phyloP scores from a whole-genome alignment of 2,113 vertebrate species.

The Rhinoderma darwinii region DNA sequence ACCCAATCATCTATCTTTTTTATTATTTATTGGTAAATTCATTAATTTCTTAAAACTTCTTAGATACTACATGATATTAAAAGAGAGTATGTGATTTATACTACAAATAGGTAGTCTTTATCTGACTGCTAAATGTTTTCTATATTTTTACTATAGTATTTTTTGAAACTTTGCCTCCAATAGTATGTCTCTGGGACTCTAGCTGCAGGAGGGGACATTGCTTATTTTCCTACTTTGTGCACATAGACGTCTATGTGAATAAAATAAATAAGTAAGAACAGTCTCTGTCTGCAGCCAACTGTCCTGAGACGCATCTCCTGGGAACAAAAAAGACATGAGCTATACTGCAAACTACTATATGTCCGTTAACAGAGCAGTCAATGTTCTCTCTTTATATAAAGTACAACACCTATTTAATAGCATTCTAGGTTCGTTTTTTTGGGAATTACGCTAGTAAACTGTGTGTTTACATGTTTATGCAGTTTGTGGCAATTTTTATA shows the following conservation, averaged over 20 bases:
- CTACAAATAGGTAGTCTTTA: neutral
- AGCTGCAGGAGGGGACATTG: conserved; percentile 2
- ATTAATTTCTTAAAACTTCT: neutral
- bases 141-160: neutral
- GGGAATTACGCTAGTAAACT: neutral
- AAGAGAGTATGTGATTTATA: neutral
- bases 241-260: neutral
- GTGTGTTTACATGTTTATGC: neutral
- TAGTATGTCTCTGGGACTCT: neutral
- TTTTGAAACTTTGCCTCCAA: neutral
- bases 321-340: neutral
- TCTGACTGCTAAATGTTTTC: neutral
- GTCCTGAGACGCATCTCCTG: neutral
- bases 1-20: neutral
- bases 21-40: neutral
- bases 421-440: neutral
- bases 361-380: neutral
- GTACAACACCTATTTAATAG: neutral
- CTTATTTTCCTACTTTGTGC: neutral
- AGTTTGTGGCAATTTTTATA: neutral
- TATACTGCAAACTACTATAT: neutral
- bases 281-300: neutral
- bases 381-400: neutral
- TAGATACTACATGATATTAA: neutral
- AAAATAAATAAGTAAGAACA: neutral